Conservation (phyloP, 2,888 invertebrate genomes). For the Octodonta nipae region DNA sequence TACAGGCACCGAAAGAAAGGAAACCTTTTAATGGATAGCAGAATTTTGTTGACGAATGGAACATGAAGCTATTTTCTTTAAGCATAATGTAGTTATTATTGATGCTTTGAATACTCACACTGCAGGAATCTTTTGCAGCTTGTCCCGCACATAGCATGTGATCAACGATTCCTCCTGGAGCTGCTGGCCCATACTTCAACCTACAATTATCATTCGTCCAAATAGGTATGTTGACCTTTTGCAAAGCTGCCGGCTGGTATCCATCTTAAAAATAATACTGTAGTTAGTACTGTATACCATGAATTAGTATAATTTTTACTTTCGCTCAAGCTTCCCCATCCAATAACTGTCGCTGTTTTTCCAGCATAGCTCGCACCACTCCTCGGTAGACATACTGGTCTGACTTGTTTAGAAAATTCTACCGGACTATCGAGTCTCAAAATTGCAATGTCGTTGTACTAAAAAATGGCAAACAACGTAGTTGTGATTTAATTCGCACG, state of each 20-base stretch:
- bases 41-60: too few species aligned
- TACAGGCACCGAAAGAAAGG: too few species aligned
- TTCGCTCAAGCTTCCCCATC: constrained; percentile 76
- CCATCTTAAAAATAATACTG: constrained; percentile 44
- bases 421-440: constrained; percentile 67
- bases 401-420: constrained; percentile 53
- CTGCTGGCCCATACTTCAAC: constrained; percentile 66
- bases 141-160: constrained; percentile 80
- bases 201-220: constrained; percentile 70
- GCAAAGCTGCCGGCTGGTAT: constrained; percentile 65
- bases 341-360: constrained; percentile 65
- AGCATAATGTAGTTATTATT: too few species aligned
- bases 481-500: too few species aligned
- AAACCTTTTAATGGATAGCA: too few species aligned
- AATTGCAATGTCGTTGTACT: constrained; percentile 76
- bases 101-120: constrained; percentile 57
- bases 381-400: constrained; percentile 64
- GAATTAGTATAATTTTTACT: constrained; percentile 34
- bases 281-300: constrained; percentile 3
- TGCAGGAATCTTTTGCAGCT: constrained; percentile 75
- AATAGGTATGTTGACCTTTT: constrained; percentile 72
- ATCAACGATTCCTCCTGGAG: constrained; percentile 80
- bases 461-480: too few species aligned
- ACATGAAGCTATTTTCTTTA: too few species aligned
- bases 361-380: constrained; percentile 48